A percentile compares a stretch with the other conserved stretches of the same genome.
These are phyloP conservation scores for Urophycis tenuis DNA, from an alignment of 2,797 vertebrate species.

Conservation along the genomic window DNA sequence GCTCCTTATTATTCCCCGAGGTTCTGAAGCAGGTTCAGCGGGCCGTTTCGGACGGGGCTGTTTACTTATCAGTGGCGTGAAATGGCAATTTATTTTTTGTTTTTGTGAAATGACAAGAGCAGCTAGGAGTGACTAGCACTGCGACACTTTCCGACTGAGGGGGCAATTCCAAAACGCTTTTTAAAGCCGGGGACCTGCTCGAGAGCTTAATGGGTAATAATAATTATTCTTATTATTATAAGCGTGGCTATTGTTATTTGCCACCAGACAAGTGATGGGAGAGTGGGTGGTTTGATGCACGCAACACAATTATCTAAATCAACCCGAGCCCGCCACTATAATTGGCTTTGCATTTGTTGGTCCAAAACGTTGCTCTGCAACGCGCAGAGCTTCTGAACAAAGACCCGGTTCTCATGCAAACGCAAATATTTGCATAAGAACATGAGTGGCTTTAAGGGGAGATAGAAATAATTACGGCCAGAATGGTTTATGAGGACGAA, in stretches of 20 bases:
- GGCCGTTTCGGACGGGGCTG: neutral
- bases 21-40: neutral
- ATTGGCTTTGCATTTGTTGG: conserved; percentile 32
- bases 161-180: conserved; percentile 10
- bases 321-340: conserved; percentile 35
- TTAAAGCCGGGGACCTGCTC: conserved; percentile 27
- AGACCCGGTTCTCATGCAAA: conserved; percentile 6
- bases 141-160: conserved; percentile 21
- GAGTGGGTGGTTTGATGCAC: conserved; percentile 63
- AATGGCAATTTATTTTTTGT: too few relatives aligned
- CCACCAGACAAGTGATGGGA: conserved; percentile 37
- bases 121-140: conserved; percentile 21
- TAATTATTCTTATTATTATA: conserved; percentile 13
- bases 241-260: conserved; percentile 54
- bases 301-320: conserved; percentile 66
- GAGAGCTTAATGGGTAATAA: conserved; percentile 33
- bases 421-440: neutral
- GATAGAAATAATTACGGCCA: neutral
- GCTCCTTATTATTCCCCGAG: neutral
- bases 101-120: too few relatives aligned
- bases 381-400: conserved; percentile 10
- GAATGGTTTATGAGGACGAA: neutral
- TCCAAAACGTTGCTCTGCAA: conserved; percentile 20
- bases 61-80: too few relatives aligned
- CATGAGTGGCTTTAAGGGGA: neutral